phyloP scores from a whole-genome alignment of 2,888 invertebrate species.

The Eurytoma adleriae region DNA sequence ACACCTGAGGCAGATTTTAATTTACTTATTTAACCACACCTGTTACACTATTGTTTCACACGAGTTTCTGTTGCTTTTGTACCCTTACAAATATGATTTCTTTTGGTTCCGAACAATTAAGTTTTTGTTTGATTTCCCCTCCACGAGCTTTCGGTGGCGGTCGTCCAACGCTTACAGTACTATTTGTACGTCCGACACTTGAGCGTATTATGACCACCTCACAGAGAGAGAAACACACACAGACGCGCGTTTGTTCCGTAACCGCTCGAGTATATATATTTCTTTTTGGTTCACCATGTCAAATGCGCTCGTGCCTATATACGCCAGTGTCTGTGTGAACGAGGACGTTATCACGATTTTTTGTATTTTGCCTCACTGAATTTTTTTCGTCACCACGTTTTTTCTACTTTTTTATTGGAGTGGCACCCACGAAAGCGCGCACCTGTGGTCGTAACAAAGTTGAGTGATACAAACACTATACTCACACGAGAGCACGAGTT shows the following conservation, averaged over 20 bases:
- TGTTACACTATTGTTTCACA: constrained; percentile 29
- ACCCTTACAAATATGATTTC: constrained; percentile 15
- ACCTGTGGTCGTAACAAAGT: constrained; percentile 60
- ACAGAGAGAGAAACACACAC: constrained; percentile 12
- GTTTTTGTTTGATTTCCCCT: constrained; percentile 5
- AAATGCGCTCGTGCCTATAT: constrained; percentile 35
- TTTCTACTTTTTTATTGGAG: constrained; percentile 66
- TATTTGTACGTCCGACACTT: constrained; percentile 51
- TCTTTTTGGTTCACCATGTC: constrained; percentile 38
- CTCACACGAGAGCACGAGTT: constrained; percentile 68
- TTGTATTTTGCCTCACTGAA: constrained; percentile 72
- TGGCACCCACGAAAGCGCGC: constrained; percentile 73
- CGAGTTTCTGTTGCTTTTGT: constrained; percentile 33
- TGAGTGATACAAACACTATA: constrained; percentile 56
- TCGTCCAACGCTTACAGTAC: constrained; percentile 68
- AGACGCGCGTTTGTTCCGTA: constrained; percentile 41
- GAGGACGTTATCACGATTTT: constrained; percentile 63
- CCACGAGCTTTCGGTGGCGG: constrained; percentile 71
- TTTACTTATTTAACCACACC: background rate
- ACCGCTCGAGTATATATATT: constrained; percentile 44
- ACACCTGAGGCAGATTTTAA: constrained; percentile 3
- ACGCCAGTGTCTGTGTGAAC: constrained; percentile 52
- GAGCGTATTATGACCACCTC: constrained; percentile 38
- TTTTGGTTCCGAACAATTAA: background rate
- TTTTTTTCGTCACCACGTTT: constrained; percentile 52